A percentile compares a stretch with the other conserved stretches of the same genome.
Evolutionary conservation across 1,140 invertebrate species (phyloP).

Genomic region (roundworm (Caenorhabditis elegans)): DNA sequence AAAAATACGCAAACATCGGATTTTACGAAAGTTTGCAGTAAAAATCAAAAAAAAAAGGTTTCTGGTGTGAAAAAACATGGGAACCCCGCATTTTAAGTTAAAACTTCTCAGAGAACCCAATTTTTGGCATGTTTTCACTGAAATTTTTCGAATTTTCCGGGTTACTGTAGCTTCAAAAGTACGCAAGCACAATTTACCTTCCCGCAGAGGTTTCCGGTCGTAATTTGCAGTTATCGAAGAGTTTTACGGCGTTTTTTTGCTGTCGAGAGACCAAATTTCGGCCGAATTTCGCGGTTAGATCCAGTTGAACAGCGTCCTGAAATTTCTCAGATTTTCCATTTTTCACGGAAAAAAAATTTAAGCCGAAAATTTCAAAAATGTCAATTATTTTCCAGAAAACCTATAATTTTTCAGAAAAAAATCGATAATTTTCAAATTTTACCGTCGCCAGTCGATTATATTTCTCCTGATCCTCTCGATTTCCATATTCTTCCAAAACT

Average conservation of each 20-base stretch:
- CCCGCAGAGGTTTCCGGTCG: neutral
- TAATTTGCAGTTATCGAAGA: constrained; percentile 50
- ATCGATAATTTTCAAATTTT: neutral
- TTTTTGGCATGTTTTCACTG: no score
- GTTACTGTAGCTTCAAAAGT: no score
- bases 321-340: neutral
- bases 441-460: constrained; percentile 42
- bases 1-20: no score
- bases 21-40: no score
- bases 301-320: constrained; percentile 53
- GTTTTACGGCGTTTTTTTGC: constrained; percentile 46
- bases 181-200: no score
- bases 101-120: constrained; percentile 1
- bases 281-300: constrained; percentile 49
- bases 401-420: neutral
- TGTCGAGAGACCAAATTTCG: constrained; percentile 43
- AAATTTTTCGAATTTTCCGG: no score
- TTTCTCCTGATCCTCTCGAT: constrained; percentile 37
- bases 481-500: constrained; percentile 30
- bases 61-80: no score
- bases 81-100: neutral
- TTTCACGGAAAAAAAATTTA: neutral
- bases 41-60: no score
- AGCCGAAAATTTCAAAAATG: neutral
- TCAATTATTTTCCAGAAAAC: neutral